A percentile compares a stretch with the other conserved stretches of the same genome.
These are phyloP conservation scores for Chlorodrepanis virens DNA, from an alignment of 2,113 vertebrate genomes.

Conservation along the genomic window DNA sequence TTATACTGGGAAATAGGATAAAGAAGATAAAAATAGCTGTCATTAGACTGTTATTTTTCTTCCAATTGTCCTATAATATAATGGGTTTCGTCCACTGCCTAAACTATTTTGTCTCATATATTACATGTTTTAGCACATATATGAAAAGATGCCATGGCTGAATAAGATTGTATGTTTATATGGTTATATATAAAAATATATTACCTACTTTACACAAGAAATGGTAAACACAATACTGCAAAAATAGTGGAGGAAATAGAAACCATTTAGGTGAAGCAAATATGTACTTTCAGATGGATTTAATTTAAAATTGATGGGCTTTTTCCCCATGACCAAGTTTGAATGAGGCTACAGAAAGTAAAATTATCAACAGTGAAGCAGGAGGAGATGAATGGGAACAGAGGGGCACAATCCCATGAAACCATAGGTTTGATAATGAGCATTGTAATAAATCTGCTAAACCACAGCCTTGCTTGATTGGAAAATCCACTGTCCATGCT, in stretches of 20 bases:
- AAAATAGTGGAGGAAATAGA: background rate
- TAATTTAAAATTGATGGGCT: background rate
- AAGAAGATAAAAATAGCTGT: slow-evolving; percentile 58
- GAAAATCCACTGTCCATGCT: background rate
- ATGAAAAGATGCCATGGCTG: background rate
- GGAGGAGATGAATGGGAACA: background rate
- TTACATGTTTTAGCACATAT: background rate
- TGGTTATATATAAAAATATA: background rate
- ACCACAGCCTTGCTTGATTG: background rate
- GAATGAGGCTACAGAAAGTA: background rate
- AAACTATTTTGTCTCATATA: background rate
- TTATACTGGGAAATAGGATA: slow-evolving; percentile 60
- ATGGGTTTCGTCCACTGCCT: background rate
- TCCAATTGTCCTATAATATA: slow-evolving; percentile 17
- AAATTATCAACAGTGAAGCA: background rate
- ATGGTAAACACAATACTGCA: background rate
- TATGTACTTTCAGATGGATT: background rate
- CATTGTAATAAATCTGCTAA: background rate
- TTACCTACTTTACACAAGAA: background rate
- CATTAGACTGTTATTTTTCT: slow-evolving; percentile 48
- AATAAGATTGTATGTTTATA: background rate
- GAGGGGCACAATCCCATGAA: background rate
- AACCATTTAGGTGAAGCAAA: background rate
- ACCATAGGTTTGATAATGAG: background rate
- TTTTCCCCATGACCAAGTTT: background rate